A percentile compares a stretch with the other conserved stretches of the same genome.
Conservation (phyloP, 2,888 invertebrate genomes). For the Cephus rjabovi region DNA sequence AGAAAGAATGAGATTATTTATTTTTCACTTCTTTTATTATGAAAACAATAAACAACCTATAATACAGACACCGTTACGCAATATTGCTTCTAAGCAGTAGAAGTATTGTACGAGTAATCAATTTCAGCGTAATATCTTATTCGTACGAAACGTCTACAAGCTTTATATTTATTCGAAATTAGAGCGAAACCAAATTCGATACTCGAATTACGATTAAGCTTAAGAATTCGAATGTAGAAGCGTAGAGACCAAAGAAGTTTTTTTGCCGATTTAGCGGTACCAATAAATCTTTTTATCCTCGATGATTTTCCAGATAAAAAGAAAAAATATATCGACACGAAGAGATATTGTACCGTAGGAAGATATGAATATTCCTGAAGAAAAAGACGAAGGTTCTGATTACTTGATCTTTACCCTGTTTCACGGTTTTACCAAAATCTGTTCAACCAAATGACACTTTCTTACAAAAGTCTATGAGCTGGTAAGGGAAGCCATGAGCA, state of each 20-base stretch:
- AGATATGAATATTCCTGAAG: background rate
- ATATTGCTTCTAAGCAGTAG: background rate
- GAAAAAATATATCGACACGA: background rate
- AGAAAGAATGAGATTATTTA: constrained; percentile 11
- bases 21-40: constrained; percentile 17
- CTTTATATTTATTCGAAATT: background rate
- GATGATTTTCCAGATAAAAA: background rate
- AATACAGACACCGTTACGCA: background rate
- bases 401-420: background rate
- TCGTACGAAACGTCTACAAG: background rate
- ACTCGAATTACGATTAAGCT: background rate
- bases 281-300: background rate
- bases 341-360: background rate
- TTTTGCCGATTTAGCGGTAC: background rate
- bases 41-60: constrained; percentile 10
- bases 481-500: constrained; percentile 90
- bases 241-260: background rate
- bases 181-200: too few species aligned
- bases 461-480: constrained; percentile 72
- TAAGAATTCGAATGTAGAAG: background rate
- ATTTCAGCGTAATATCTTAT: background rate
- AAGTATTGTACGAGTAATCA: background rate
- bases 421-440: background rate
- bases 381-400: background rate
- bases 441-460: background rate